Base-by-base conservation (phyloP, 2,888 invertebrate species). In the Melipona beecheii region DNA sequence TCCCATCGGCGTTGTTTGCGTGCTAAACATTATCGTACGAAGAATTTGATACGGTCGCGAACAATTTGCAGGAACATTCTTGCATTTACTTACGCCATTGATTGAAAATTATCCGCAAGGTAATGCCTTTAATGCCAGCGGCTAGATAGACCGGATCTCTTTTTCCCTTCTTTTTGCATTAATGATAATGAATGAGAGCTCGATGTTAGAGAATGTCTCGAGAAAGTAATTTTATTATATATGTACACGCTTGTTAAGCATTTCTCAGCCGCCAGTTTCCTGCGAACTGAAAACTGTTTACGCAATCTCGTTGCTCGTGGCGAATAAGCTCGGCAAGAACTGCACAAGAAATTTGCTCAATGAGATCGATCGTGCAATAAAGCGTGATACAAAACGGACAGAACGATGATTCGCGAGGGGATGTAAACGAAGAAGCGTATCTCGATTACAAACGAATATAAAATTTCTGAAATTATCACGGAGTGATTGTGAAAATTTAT, bases 81-180 rank as follows among this genome's bases (percentile, higher is more conserved):
- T 58, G 17, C 49, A 24, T 58, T 78, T 68, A 60, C 24, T 74
- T 66, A 36, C 66, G 24, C 24, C 49, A 75, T 19, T 78, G 65
- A 78, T 75, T 58, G 58, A 78, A 78, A 78, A 78, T 78, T 60
- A 75, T 68, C 54, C 27, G 24, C 36, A 52, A 36, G n/a, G 68
- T 43, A 60, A 60, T 68, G 66, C 27, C 21, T 50, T 60, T 52
- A 27, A 24, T 43, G 19, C 17, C 19, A 21, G n/a, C 4, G 36
- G 60, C 58, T 21, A 2, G 13, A 50, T 60, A 24, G 31, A 66
- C 43, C 54, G 31, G 74, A 74, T 75, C 31, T 50, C 11, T 9
- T 9, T 43, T 43, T 11, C 27, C 49, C 36, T 50, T 52, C 58
- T 21, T 52, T 60, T 50, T 43, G 24, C 27, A 4, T 19, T 31